Base-by-base conservation (phyloP, 2,113 vertebrate genomes). In the Lates calcarifer region DNA sequence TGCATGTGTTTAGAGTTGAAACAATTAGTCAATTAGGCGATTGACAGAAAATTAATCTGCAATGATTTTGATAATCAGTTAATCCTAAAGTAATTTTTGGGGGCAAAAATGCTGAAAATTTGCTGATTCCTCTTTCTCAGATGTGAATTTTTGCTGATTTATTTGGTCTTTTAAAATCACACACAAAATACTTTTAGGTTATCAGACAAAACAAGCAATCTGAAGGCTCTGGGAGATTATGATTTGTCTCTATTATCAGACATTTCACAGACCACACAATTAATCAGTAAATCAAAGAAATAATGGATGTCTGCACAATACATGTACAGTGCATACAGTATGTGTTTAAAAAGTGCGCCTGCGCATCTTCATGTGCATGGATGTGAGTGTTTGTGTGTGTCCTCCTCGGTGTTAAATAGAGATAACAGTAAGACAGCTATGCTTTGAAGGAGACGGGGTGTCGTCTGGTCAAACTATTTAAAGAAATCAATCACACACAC, bases 401-500 rank as follows among this genome's bases (percentile, higher is more conserved):
- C 4, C 70, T 41, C 18, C 49, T 73, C 28, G 0, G 0, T 63
- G 47, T 51, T 26, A 61, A 37, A 63, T 11, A 78, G 41, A 70
- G 72, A 49, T 22, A 72, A 29, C 58, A 37, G 55, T 45, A 45
- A 45, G 62, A 86, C 55, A 84, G 18, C n/a, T 79, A 0, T 28
- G 58, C 82, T 79, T 82, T 78, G 55, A 87, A 81, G 63, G 17
- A 81, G 72, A 74, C 2, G 1, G 33, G 22, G 60, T 78, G 56
- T 85, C 55, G 28, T 85, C 76, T 68, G 62, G 76, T 83, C 31
- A 84, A 78, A 71, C 82, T 92, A 91, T 90, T 94, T 85, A 65
- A 82, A 66, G 84, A 82, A 67, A 87, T 77, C 51, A 68, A 78
- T 65, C 57, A 39, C 26, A 58, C 51, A 62, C 58, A 57, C 74